Evolutionary conservation across 1,140 invertebrate genomes (phyloP).

Genomic region (Bacillus rossius): DNA sequence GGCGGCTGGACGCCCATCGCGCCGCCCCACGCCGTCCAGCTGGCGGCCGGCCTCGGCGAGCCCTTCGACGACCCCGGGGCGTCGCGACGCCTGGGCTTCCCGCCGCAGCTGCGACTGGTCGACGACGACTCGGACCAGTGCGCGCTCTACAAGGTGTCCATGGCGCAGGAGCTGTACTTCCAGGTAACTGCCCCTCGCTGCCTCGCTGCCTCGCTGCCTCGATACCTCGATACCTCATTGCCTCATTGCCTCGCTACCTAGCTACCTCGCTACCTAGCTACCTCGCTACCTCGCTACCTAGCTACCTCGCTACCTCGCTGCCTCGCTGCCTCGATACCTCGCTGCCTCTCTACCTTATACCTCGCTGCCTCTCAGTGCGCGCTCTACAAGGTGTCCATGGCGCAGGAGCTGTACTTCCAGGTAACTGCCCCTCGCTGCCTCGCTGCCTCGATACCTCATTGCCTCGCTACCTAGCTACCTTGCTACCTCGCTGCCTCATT

Average conservation of each 20-base stretch:
- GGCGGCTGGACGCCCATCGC: background rate
- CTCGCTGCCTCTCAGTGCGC: no score
- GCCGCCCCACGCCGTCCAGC: background rate
- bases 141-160: constrained; percentile 57
- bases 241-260: no score
- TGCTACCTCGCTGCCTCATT: no score
- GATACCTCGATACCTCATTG: no score
- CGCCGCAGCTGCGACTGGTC: background rate
- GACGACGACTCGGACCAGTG: constrained; percentile 44
- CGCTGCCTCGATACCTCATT: no score
- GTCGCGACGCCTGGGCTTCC: background rate
- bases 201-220: no score
- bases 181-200: constrained; percentile 43
- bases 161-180: constrained; percentile 57
- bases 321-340: no score
- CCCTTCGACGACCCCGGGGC: background rate
- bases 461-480: no score
- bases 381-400: constrained; percentile 57
- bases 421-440: constrained; percentile 30
- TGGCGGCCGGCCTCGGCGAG: background rate
- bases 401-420: constrained; percentile 61
- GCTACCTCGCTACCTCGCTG: no score
- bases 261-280: no score
- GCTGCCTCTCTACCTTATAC: no score
- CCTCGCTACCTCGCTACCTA: no score